Percentiles rank a stretch among this genome's conserved stretches.
Evolutionary conservation across 2,113 vertebrate genomes (phyloP).

Genomic region (Hippocampus zosterae): DNA sequence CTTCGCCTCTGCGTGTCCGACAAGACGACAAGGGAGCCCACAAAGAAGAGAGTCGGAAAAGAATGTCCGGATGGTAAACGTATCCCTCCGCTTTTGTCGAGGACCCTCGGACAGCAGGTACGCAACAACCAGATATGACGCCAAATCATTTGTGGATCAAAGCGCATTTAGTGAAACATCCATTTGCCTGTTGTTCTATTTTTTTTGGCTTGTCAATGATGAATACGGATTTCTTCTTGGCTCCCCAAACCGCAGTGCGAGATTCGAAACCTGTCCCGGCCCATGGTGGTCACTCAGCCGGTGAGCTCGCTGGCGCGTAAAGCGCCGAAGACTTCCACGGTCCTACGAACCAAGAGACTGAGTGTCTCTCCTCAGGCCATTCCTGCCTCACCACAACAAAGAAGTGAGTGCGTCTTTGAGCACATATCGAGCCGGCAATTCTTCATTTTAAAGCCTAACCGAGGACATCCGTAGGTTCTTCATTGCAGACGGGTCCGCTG

Average conservation of each 20-base stretch:
- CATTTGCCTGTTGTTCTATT: too few relatives aligned
- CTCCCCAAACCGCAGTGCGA: constrained; percentile 62
- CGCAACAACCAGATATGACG: neutral
- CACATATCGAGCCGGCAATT: neutral
- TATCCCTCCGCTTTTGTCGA: constrained; percentile 57
- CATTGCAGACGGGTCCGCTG: constrained; percentile 51
- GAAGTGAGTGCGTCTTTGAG: constrained; percentile 28
- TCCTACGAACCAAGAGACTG: constrained; percentile 43
- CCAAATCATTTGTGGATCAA: too few relatives aligned
- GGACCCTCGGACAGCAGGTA: constrained; percentile 55
- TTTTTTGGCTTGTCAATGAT: neutral
- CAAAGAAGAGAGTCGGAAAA: neutral
- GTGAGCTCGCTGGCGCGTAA: constrained; percentile 40
- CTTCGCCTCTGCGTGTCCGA: constrained; percentile 58
- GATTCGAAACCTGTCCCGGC: constrained; percentile 70
- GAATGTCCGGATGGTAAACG: constrained; percentile 31
- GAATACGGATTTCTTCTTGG: neutral
- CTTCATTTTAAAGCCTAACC: neutral
- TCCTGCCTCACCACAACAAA: constrained; percentile 22
- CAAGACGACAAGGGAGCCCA: neutral
- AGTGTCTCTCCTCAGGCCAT: constrained; percentile 15
- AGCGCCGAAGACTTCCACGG: constrained; percentile 33
- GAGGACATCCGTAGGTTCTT: constrained; percentile 30
- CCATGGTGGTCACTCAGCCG: constrained; percentile 71
- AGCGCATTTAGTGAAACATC: too few relatives aligned